Base-by-base conservation (phyloP, 1,140 invertebrate genomes). In the Drosophila punjabiensis region DNA sequence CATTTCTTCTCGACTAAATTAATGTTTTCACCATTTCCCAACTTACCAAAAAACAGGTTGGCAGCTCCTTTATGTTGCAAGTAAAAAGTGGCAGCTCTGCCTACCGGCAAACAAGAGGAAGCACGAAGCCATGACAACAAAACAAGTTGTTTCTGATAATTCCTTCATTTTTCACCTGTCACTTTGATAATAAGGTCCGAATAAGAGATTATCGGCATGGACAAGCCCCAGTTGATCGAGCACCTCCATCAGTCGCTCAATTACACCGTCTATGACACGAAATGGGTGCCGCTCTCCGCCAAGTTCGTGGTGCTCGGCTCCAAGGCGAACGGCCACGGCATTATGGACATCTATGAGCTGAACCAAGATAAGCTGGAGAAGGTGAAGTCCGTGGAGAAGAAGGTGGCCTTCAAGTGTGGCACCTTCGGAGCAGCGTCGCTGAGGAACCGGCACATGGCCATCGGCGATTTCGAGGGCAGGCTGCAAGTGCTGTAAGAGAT, bases 211-310 rank as follows among this genome's bases (percentile, higher is more conserved):
- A 16, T 10, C 50, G 73, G 61, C 28, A 93, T 95, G 94, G 94
- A 95, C 37, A 98, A 98, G 79, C 97, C 98, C 0, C 97, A 98
- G 94, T 97, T 99, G 79, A 97, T 99, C 78, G 95, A 96, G 65
- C 97, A 99, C 92, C 94, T 96, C 18, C 96, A 99, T 90, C 97
- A 98, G 93, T 94, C 95, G 35, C 88, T 98, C 3, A 96, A 97
- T 92, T 98, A 97, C 94, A 97, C 97, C 8, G 91, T 98, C 18
- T 98, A 98, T 93, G 98, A 99, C 91, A 95, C 96, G n/a, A 98
- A 97, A 94, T 99, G 98, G 98, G 96, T 99, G 84, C 98, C 98
- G 2, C 96, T 96, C 81, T 98, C 97, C 11, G 96, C 98, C 1
- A 98, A 98, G 93, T 98, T 99, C 93, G 95, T 98, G 63, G 95